Evolutionary conservation across 1,140 invertebrate genomes (phyloP), one percentile per base, ranked within the genome.

Genomic region (Octopus bimaculoides): DNA sequence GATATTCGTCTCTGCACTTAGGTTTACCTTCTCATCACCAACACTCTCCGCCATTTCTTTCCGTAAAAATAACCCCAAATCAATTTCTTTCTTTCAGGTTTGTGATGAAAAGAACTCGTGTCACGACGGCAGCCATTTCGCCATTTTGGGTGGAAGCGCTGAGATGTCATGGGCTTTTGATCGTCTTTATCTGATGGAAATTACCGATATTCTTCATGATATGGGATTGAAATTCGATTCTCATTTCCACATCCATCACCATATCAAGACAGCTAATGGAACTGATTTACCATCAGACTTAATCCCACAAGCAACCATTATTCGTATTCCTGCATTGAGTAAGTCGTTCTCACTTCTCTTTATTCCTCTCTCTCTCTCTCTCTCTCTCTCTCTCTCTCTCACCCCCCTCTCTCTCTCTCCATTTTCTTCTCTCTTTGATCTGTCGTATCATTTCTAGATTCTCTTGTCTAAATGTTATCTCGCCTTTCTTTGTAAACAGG

Each of bases 161-260:
- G 83, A 84, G 75, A 82, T 82, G 81, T 78, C 81, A 12, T 84
- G 83, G 83, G 54, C 55, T 12, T 84, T 81, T 56, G 81, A 84
- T 66, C 75, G 83, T 14, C 79, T 84, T 14, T 84, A 78, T 78
- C 76, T 78, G 61, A 81, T 81, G 69, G 82, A 83, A 54, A 81
- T 83, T 61, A 82, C 82, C 14, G 73, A 77, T 41, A 80, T 81
- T n/a, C 79, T 82, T 66, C 26, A 75, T 0, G 54, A 79, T 52
- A 75, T 83, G 75, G 26, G 75, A n/a, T 75, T 80, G 12, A n/a
- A 79, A 14, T 77, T 76, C n/a, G 79, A 82, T 54, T 77, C 77
- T 10, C 77, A 55, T 54, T 83, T 80, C 79, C 55, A 52, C 54
- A 26, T 83, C 52, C 52, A 79, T 26, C 41, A 79, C 3, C 55